Base-by-base conservation (phyloP, 2,888 invertebrate genomes). In the Thymelicus sylvestris region DNA sequence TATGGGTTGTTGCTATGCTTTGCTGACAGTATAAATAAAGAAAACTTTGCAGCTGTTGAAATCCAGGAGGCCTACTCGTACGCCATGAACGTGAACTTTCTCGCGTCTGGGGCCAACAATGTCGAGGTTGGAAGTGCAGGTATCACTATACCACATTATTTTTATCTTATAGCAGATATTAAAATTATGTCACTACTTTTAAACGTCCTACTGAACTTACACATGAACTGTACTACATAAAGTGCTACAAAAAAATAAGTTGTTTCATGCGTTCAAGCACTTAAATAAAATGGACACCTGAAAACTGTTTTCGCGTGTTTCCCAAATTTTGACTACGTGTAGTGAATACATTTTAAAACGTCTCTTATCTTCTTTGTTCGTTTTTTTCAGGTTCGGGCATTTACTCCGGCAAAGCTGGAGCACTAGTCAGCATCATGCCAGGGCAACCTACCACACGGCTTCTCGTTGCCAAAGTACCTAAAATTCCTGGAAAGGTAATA, bases 61-160 rank as follows among this genome's bases (percentile, higher is more conserved):
- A 92, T 94, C 6, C 97, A 97, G 82, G 95, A 96, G 71, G 95
- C 95, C 5, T 97, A 96, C 94, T 95, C 97, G 0, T 94, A 95
- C 71, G 90, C 94, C 0, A 91, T 96, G 82, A 93, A 96, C 69
- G 95, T 96, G 0, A 97, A 96, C 80, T 92, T 98, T 5, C 83
- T 97, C 10, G 96, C 95, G 0, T 90, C 97, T 2, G 97, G 97
- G 19, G 95, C 96, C 2, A 97, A 96, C 81, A 88, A 93, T 60
- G 96, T 96, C 0, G 72, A 71, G 0, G 80, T 89, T 0, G 96
- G 96, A 3, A 95, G 94, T 76, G 95, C 96, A 47, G 94, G 94
- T 93, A 62, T 81, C 31, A 31, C 31, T 31, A 31, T 31, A 31
- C 31, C 3, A 5, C 31, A 31, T 19, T n/a, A n/a, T n/a, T n/a